These are phyloP conservation scores for Ceratosolen solmsi DNA, from an alignment of 1,140 invertebrate species.

Conservation along the genomic window DNA sequence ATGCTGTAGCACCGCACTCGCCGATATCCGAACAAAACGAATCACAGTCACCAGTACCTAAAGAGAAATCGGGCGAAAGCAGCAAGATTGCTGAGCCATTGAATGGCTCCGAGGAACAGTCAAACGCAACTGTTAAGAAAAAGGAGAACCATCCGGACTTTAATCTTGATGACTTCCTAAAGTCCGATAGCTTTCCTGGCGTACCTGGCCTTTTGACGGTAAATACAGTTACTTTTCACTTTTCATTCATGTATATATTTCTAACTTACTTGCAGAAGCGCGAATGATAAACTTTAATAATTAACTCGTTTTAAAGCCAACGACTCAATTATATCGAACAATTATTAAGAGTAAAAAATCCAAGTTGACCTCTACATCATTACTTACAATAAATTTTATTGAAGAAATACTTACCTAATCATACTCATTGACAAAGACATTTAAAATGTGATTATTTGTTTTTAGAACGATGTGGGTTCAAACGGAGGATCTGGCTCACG, in stretches of 20 bases:
- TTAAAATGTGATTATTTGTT: not conserved
- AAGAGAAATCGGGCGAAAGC: constrained; percentile 57
- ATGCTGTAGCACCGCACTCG: constrained; percentile 63
- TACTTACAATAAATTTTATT: no score
- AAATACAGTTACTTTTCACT: no score
- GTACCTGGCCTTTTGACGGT: constrained; percentile 78
- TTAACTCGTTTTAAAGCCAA: no score
- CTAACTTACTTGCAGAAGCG: no score
- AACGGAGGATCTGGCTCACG: constrained; percentile 75
- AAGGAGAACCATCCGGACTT: constrained; percentile 73
- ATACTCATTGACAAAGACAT: no score
- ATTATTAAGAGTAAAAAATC: no score
- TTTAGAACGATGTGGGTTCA: constrained; percentile 76
- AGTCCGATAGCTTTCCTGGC: constrained; percentile 78
- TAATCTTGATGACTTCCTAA: constrained; percentile 83
- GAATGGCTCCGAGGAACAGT: constrained; percentile 52
- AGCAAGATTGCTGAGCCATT: constrained; percentile 57
- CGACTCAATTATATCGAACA: no score
- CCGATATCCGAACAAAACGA: constrained; percentile 65
- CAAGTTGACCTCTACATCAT: no score
- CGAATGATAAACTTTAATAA: no score
- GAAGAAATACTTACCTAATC: no score
- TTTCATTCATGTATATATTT: no score
- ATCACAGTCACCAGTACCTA: constrained; percentile 51
- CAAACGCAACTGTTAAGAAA: constrained; percentile 54